Percentiles rank a stretch among this genome's conserved stretches.
Conservation (phyloP, 2,797 vertebrate species). For the Adelosebastes latens region DNA sequence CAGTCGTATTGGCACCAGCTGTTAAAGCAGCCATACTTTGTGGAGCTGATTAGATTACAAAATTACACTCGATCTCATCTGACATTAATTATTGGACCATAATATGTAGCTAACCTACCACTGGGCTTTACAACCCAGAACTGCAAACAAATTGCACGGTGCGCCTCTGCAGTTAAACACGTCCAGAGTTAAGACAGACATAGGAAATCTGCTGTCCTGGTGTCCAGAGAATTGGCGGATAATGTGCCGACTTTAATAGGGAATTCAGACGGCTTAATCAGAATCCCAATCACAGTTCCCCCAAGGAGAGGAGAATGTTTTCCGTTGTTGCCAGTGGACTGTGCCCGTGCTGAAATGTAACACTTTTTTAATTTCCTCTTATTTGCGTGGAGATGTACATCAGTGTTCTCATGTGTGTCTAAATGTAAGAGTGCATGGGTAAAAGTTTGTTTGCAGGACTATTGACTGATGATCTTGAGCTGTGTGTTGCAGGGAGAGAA, state of each 20-base stretch:
- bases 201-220: conserved; percentile 19
- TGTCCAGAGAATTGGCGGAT: conserved; percentile 19
- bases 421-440: not conserved
- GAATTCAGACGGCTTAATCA: conserved; percentile 39
- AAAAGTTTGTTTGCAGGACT: not conserved
- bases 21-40: conserved; percentile 47
- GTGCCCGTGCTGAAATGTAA: conserved; percentile 10
- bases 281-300: conserved; percentile 35
- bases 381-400: not conserved
- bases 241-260: conserved; percentile 37
- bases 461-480: not conserved
- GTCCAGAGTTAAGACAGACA: conserved; percentile 24
- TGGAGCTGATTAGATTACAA: conserved; percentile 60
- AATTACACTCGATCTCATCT: conserved; percentile 52
- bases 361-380: not conserved
- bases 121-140: conserved; percentile 22
- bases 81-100: conserved; percentile 52
- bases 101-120: not conserved
- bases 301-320: conserved; percentile 27
- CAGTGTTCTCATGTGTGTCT: not conserved
- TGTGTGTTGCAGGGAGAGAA: not conserved
- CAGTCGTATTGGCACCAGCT: conserved; percentile 59
- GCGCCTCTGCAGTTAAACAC: conserved; percentile 13
- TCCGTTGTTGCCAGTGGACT: conserved; percentile 5
- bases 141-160: conserved; percentile 25